Conservation (phyloP, 2,113 vertebrate genomes). For the Oncorhynchus clarkii region DNA sequence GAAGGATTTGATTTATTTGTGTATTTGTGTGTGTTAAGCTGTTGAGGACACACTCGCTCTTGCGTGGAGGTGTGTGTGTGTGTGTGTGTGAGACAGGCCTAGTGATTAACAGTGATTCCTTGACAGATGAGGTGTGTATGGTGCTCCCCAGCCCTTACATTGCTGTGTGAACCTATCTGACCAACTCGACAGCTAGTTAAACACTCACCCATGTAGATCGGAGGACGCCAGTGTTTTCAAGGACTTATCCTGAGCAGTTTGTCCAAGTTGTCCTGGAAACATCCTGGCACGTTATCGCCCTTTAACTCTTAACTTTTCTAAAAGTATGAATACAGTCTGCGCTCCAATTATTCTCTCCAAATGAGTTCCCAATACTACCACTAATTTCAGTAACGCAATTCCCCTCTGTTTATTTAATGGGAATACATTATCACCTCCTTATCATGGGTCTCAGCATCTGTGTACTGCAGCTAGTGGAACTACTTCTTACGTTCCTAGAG, state of each 20-base stretch:
- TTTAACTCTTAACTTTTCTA: too few species aligned
- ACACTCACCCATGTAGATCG: conserved; percentile 2
- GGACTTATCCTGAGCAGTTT: neutral
- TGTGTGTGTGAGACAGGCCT: conserved; percentile 38
- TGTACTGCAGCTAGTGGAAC: too few species aligned
- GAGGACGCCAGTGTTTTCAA: neutral
- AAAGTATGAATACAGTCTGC: too few species aligned
- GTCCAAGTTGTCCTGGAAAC: too few species aligned
- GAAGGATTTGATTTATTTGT: conserved; percentile 69
- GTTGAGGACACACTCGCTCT: conserved; percentile 55
- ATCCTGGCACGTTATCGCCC: too few species aligned
- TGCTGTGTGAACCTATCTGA: conserved; percentile 63
- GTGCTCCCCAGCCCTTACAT: conserved; percentile 56
- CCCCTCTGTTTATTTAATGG: too few species aligned
- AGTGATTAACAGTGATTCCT: conserved; percentile 58
- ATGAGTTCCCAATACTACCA: too few species aligned
- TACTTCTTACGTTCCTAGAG: too few species aligned
- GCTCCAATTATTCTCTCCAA: too few species aligned
- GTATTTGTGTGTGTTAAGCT: conserved; percentile 62
- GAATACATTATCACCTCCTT: too few species aligned
- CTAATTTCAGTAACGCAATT: too few species aligned
- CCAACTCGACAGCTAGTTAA: conserved; percentile 30
- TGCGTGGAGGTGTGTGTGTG: conserved; percentile 47
- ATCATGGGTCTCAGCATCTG: too few species aligned
- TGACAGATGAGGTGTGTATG: conserved; percentile 56